phyloP scores from a whole-genome alignment of 2,888 invertebrate genomes.

The Lysandra coridon region DNA sequence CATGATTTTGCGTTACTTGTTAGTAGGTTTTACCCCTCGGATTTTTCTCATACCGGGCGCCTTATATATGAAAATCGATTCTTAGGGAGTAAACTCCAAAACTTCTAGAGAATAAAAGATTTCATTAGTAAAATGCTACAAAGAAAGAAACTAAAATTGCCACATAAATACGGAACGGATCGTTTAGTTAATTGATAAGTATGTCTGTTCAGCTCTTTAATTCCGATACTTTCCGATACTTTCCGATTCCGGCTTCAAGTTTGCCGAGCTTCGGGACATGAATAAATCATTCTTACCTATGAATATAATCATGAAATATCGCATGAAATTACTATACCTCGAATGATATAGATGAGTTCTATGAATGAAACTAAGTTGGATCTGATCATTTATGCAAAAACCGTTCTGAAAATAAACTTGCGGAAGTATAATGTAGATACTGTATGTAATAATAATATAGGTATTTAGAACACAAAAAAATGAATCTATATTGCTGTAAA shows the following conservation, averaged over 20 bases:
- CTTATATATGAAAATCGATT: no score
- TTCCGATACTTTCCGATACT: background rate
- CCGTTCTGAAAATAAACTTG: background rate
- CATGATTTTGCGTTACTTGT: no score
- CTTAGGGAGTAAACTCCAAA: background rate
- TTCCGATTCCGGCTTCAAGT: background rate
- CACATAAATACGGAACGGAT: background rate
- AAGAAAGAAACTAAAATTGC: background rate
- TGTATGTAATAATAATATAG: no score
- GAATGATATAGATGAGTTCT: background rate
- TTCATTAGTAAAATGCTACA: background rate
- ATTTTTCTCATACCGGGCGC: no score
- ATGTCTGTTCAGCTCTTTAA: background rate
- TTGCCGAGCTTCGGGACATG: constrained; percentile 23
- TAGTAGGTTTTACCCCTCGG: no score
- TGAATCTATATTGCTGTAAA: no score
- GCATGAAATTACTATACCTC: background rate
- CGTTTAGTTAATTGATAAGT: background rate
- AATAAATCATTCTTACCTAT: constrained; percentile 32
- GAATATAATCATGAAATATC: constrained; percentile 24
- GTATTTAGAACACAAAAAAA: no score
- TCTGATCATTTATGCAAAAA: background rate
- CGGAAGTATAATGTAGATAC: no score
- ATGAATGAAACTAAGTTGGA: background rate
- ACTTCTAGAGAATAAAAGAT: background rate